Evolutionary conservation across 2,797 vertebrate species (phyloP).

Genomic region (Chanos chanos): DNA sequence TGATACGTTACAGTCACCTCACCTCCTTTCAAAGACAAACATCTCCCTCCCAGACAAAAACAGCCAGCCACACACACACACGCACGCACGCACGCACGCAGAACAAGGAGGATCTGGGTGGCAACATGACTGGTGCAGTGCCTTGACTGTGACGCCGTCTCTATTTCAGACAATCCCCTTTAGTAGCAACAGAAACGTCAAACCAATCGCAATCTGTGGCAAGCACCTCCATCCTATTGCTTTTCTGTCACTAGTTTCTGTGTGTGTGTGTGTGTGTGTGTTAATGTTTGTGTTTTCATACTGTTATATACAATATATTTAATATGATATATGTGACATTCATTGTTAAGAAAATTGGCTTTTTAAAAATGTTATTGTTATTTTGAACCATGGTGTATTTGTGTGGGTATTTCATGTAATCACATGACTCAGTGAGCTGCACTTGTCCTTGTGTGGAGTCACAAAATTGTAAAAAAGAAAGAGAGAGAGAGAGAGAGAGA

Average conservation of each 20-base stretch:
- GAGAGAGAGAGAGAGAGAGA: too few relatives aligned
- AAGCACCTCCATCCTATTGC: not conserved
- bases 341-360: not conserved
- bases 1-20: constrained; percentile 45
- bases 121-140: constrained; percentile 24
- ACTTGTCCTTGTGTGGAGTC: constrained; percentile 70
- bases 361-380: constrained; percentile 2
- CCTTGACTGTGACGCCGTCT: constrained; percentile 20
- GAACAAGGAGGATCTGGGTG: constrained; percentile 42
- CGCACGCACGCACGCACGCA: constrained; percentile 39
- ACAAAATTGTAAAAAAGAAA: too few relatives aligned
- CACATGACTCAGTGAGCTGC: constrained; percentile 46
- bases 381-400: constrained; percentile 28
- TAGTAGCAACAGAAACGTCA: constrained; percentile 1
- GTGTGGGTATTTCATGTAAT: constrained; percentile 43
- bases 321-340: not conserved
- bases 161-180: constrained; percentile 15
- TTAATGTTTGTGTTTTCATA: too few relatives aligned
- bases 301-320: too few relatives aligned
- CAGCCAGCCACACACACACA: constrained; percentile 48
- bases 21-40: constrained; percentile 30
- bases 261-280: not conserved
- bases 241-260: not conserved
- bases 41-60: constrained; percentile 45
- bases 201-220: constrained; percentile 13